Evolutionary conservation across 2,888 invertebrate genomes (phyloP), one percentile per base, ranked within the genome.

Genomic region (Drosophila nigritarsus): DNA sequence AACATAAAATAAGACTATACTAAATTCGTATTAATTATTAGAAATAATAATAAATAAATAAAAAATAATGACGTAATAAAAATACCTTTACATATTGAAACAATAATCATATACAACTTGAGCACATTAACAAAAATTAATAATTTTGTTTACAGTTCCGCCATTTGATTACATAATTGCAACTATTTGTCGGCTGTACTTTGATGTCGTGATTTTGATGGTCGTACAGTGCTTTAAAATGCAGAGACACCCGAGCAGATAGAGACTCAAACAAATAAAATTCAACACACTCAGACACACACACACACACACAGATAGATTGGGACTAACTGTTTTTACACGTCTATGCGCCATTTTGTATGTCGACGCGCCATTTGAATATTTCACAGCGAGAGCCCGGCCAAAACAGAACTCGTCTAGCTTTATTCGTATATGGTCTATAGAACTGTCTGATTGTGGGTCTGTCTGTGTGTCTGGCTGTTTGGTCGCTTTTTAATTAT

Each of bases 401-500:
- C 71, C 80, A 75, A 87, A 80, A 55, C 74, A 59, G 32, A 77
- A 49, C 64, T 66, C 59, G 75, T 83, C 84, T 83, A 81, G 82
- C 76, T 69, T 60, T 75, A 60, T 64, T 51, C 62, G 50, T 68
- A 51, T 50, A 59, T 65, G 54, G 59, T 59, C 56, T 65, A 62
- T 68, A 40, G 61, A 70, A 40, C 61, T 66, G 66, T 66, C 66
- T 66, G 65, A 45, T 63, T 51, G 27, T 65, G 29, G 42, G 40
- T 60, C 29, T 42, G 7, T 36, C 9, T 30, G 67, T 77, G 69
- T 60, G 71, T 75, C 51, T 75, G 87, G 36, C 40, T 70, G 49
- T 66, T 75, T 64, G 66, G 86, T 90, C 84, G 89, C 86, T 87
- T 87, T 90, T 87, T 87, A 87, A 87, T 87, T 87, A 87, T 87